Percentiles rank a stretch among this genome's conserved stretches.
Conservation (phyloP, 2,888 invertebrate species). For the Dasysyrphus tricinctus region DNA sequence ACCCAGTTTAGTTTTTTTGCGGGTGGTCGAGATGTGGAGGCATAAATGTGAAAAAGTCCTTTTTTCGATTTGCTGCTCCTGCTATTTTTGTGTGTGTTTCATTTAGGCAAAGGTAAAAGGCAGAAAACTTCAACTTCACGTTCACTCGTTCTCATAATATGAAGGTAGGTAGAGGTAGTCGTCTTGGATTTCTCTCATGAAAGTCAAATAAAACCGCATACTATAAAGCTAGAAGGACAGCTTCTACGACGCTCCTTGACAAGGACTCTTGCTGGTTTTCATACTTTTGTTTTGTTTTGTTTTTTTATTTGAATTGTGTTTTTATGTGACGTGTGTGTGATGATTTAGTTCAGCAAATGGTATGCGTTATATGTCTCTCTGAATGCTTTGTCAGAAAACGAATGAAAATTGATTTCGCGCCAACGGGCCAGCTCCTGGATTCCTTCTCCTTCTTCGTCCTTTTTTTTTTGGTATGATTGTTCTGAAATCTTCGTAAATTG, state of each 20-base stretch:
- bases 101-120: conserved; percentile 45
- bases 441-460: background rate
- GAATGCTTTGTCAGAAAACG: conserved; percentile 56
- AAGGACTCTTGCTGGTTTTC: conserved; percentile 34
- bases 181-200: conserved; percentile 50
- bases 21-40: background rate
- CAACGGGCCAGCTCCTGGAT: conserved; percentile 49
- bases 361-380: background rate
- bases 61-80: conserved; percentile 54
- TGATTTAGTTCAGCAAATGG: conserved; percentile 42
- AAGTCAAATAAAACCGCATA: conserved; percentile 72
- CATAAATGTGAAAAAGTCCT: conserved; percentile 59
- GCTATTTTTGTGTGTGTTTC: conserved; percentile 38
- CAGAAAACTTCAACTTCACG: conserved; percentile 44
- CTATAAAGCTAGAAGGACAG: conserved; percentile 31
- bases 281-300: background rate
- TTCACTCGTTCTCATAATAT: background rate
- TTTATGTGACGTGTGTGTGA: conserved; percentile 70
- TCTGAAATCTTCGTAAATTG: conserved; percentile 70
- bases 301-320: conserved; percentile 47
- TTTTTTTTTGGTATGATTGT: conserved; percentile 55
- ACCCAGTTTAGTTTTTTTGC: background rate
- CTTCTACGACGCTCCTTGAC: conserved; percentile 20
- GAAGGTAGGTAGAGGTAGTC: background rate
- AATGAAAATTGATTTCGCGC: conserved; percentile 67